phyloP scores from a whole-genome alignment of 2,888 invertebrate species.

The Xylota segnis region DNA sequence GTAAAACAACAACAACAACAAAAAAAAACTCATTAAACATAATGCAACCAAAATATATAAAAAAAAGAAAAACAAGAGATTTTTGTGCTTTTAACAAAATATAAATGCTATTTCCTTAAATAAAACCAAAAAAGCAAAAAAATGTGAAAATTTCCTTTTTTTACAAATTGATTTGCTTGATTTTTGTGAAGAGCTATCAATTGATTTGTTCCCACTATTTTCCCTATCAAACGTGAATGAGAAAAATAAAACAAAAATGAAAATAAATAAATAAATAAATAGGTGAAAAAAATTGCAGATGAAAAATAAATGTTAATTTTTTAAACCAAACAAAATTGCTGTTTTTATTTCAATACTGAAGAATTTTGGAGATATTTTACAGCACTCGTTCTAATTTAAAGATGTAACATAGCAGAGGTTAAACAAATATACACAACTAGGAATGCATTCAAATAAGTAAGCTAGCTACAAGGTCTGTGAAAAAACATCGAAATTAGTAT shows the following conservation, averaged over 20 bases:
- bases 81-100: conserved; percentile 77
- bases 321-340: conserved; percentile 55
- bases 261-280: conserved; percentile 48
- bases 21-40: conserved; percentile 68
- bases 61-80: conserved; percentile 70
- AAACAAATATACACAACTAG: no score
- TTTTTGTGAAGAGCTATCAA: conserved; percentile 74
- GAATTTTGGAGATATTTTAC: neutral
- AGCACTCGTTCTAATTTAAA: no score
- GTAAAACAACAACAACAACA: conserved; percentile 55
- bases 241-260: conserved; percentile 27
- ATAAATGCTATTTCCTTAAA: conserved; percentile 79
- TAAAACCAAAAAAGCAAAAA: conserved; percentile 75
- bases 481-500: no score
- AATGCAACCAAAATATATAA: conserved; percentile 77
- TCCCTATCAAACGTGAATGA: conserved; percentile 70
- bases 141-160: conserved; percentile 68
- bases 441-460: no score
- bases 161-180: conserved; percentile 74
- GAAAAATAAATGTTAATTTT: conserved; percentile 77
- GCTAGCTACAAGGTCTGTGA: no score
- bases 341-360: conserved; percentile 22
- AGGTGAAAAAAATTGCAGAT: conserved; percentile 73
- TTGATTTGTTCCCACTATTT: conserved; percentile 72
- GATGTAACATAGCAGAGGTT: no score